These are phyloP conservation scores for Diloba caeruleocephala DNA, from an alignment of 2,888 invertebrate genomes.

Conservation along the genomic window DNA sequence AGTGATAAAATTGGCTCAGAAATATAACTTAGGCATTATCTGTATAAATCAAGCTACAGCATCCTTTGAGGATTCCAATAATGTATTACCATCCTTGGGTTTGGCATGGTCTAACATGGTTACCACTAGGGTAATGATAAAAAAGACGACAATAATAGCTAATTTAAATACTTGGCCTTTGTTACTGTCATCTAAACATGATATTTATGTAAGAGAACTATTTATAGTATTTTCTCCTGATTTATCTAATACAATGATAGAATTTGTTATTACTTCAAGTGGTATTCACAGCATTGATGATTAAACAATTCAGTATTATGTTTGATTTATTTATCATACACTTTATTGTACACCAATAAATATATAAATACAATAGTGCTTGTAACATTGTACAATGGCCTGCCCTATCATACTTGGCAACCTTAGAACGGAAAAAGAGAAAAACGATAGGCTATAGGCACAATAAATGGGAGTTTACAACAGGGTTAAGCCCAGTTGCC, in stretches of 20 bases:
- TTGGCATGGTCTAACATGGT: conserved; percentile 86
- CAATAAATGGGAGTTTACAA: no score
- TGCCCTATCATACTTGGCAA: no score
- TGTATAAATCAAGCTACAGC: conserved; percentile 85
- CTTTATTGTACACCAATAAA: no score
- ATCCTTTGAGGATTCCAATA: conserved; percentile 64
- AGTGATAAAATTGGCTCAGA: conserved; percentile 70
- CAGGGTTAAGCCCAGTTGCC: no score
- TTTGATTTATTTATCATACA: no score
- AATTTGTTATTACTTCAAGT: conserved; percentile 68
- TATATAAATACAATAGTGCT: no score
- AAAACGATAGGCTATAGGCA: no score
- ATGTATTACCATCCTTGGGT: conserved; percentile 78
- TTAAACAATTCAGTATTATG: no score
- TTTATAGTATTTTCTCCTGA: conserved; percentile 74
- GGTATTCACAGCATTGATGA: conserved; percentile 60
- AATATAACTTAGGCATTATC: conserved; percentile 73
- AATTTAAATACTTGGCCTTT: conserved; percentile 10
- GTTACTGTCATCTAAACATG: conserved; percentile 13
- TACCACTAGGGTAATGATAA: conserved; percentile 64
- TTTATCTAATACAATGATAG: conserved; percentile 61
- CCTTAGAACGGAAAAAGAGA: no score
- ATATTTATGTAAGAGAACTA: conserved; percentile 67
- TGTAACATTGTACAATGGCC: no score
- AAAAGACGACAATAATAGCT: conserved; percentile 37